phyloP scores from a whole-genome alignment of 2,113 vertebrate genomes.

The Phrynosoma platyrhinos region DNA sequence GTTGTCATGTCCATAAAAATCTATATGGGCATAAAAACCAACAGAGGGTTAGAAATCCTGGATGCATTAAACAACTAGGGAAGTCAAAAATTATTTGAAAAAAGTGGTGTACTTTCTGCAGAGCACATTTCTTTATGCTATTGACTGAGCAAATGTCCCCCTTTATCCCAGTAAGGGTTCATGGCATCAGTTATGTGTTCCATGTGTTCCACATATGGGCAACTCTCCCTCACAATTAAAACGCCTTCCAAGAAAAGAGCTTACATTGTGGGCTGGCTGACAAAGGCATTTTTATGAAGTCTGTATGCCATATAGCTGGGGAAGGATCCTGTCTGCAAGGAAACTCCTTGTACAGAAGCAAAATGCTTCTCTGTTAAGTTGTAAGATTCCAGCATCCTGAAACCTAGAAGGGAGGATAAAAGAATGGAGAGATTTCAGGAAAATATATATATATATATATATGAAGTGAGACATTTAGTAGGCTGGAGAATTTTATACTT shows the following conservation, averaged over 20 bases:
- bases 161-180: background rate
- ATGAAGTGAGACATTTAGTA: conserved; percentile 13
- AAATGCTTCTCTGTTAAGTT: conserved; percentile 95
- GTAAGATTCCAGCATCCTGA: conserved; percentile 97
- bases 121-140: conserved; percentile 2
- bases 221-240: background rate
- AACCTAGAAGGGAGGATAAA: conserved; percentile 80
- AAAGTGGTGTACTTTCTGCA: background rate
- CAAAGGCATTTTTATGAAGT: conserved; percentile 91
- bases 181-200: conserved; percentile 1
- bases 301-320: conserved; percentile 90
- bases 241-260: conserved; percentile 56
- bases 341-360: conserved; percentile 87
- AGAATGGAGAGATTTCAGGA: conserved; percentile 6
- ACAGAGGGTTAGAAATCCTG: background rate
- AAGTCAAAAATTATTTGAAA: conserved; percentile 5
- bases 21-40: background rate
- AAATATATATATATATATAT: background rate
- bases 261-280: conserved; percentile 90
- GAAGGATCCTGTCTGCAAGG: conserved; percentile 94
- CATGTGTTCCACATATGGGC: background rate
- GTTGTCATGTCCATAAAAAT: background rate
- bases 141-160: background rate
- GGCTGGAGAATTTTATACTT: conserved; percentile 7
- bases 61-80: background rate